Evolutionary conservation across 2,113 vertebrate genomes (phyloP).

Genomic region (Pelobates fuscus): DNA sequence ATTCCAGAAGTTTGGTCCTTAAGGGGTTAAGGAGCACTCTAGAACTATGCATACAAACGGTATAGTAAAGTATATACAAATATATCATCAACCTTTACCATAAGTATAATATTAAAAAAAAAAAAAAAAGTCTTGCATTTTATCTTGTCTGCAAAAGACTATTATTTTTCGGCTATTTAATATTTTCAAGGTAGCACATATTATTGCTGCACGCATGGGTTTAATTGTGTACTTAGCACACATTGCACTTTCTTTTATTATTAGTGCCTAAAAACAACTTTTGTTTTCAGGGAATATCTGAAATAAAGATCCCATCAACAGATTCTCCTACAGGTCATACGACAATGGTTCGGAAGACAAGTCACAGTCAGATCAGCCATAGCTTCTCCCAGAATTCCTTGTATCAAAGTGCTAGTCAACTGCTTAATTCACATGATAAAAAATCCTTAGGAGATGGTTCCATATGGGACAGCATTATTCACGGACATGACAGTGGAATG

Average conservation of each 20-base stretch:
- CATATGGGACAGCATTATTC: conserved; percentile 80
- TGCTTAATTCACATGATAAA: conserved; percentile 78
- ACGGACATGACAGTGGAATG: conserved; percentile 77
- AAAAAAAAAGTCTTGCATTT: no score
- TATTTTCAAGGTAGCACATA: no score
- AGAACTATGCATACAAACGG: no score
- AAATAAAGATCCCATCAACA: conserved; percentile 75
- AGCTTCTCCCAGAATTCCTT: conserved; percentile 76
- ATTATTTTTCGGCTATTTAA: no score
- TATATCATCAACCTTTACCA: no score
- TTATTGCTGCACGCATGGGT: no score
- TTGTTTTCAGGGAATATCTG: conserved; percentile 74
- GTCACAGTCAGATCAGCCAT: conserved; percentile 71
- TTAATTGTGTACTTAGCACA: no score
- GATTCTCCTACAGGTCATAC: conserved; percentile 68
- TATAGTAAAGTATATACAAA: no score
- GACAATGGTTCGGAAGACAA: conserved; percentile 66
- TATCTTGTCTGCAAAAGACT: no score
- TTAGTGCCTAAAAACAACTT: neutral
- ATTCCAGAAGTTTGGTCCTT: no score
- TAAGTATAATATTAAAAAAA: no score
- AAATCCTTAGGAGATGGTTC: conserved; percentile 76
- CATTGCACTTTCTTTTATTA: neutral
- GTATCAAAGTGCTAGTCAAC: conserved; percentile 86
- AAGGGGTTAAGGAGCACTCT: no score